These are phyloP conservation scores for Clavelina lepadiformis DNA, from an alignment of 23 tunicate genomes.

Conservation along the genomic window DNA sequence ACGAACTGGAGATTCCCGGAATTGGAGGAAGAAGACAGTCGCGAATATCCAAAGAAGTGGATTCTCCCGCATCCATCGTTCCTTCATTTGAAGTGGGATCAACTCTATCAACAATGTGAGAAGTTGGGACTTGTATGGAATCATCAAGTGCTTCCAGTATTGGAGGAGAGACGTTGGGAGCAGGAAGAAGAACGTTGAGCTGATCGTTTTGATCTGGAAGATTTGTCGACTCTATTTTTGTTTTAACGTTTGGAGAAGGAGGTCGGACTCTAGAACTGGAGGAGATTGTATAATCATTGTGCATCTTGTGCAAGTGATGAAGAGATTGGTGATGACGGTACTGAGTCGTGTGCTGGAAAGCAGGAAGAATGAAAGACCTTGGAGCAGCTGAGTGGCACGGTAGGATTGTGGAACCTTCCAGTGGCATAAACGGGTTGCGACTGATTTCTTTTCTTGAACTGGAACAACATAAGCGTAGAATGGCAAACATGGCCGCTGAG, in stretches of 20 bases:
- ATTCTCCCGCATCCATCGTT: too few relatives aligned
- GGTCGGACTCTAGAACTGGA: not conserved
- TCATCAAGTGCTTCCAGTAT: too few relatives aligned
- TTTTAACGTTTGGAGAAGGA: slow-evolving; percentile 13
- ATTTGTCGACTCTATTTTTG: slow-evolving; percentile 4
- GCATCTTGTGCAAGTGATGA: slow-evolving; percentile 32
- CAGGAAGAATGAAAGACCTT: slow-evolving; percentile 25
- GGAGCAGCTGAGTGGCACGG: too few relatives aligned
- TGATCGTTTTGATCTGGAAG: not conserved
- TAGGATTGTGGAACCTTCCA: slow-evolving; percentile 13
- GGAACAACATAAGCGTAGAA: too few relatives aligned
- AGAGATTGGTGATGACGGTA: slow-evolving; percentile 8
- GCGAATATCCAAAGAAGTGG: too few relatives aligned
- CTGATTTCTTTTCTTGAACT: not conserved
- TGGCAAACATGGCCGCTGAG: too few relatives aligned
- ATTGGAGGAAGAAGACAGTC: too few relatives aligned
- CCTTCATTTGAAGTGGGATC: too few relatives aligned
- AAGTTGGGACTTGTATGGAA: slow-evolving; percentile 2
- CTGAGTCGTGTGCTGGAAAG: slow-evolving; percentile 21
- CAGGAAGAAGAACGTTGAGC: not conserved
- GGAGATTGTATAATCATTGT: not conserved
- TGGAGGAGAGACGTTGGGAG: not conserved
- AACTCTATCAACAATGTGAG: slow-evolving; percentile 2
- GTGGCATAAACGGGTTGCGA: slow-evolving; percentile 9
- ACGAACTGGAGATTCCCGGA: too few relatives aligned